Evolutionary conservation across 2,797 vertebrate genomes (phyloP), one percentile per base, ranked within the genome.

Genomic region (Coreius guichenoti): DNA sequence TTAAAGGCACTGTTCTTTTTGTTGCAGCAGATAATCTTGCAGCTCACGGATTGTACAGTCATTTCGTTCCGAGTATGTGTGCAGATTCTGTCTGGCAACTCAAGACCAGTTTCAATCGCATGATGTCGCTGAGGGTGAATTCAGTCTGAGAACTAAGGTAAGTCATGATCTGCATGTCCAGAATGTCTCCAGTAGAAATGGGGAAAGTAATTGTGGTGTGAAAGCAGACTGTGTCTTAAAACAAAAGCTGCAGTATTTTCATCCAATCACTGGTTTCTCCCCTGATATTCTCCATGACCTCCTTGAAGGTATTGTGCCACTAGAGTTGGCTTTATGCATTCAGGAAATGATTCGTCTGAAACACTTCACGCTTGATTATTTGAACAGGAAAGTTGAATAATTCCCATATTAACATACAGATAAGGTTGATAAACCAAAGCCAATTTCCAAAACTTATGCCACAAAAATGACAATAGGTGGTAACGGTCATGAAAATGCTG

Each of bases 401-500:
- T 86, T 86, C 23, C 29, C 85, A 47, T 82, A 77, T 61, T 33
- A 83, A 45, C 80, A 86, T 61, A 36, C 67, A 72, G 86, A 85
- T 67, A 80, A 80, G 56, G 65, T 79, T 80, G 33, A 86, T 49
- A 79, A 49, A 63, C 86, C 80, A 39, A 70, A 86, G 26, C 5
- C 36, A 70, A 83, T 83, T 31, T 54, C 67, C 21, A 86, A 86
- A 36, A 82, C 56, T 17, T 86, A 54, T 58, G 19, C 65, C 39
- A 69, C 51, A 47, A 77, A 73, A 79, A 70, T 58, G 23, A 87
- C 33, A 11, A 83, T 87, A 69, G 75, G 81, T 16, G 67, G 81
- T 17, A 87, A 80, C 63, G 81, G 86, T 4, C 75, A 83, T 67
- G 51, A 84, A 79, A 87, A 84, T 75, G 54, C 36, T 31, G 70